Conservation (phyloP, 2,797 vertebrate species). For the Semotilus atromaculatus region DNA sequence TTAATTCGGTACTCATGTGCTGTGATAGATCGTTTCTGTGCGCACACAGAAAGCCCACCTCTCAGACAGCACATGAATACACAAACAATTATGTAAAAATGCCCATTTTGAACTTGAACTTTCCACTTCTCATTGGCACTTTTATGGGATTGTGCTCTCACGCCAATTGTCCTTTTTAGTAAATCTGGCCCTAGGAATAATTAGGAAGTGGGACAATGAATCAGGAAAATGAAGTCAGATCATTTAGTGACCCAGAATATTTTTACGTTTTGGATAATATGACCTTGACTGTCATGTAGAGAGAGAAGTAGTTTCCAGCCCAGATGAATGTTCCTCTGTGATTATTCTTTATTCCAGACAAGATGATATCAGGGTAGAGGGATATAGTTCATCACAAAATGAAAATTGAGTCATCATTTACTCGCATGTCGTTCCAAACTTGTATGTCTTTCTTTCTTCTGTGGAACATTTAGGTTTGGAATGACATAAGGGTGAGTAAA, state of each 20-base stretch:
- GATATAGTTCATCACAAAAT: not conserved
- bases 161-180: no score
- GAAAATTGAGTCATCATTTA: not conserved
- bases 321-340: not conserved
- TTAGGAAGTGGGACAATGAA: not conserved
- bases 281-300: not conserved
- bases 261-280: not conserved
- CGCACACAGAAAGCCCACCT: no score
- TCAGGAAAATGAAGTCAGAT: not conserved
- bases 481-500: not conserved
- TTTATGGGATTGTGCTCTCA: no score
- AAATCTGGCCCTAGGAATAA: not conserved
- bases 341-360: not conserved
- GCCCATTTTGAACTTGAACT: no score
- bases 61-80: no score
- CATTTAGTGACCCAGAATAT: not conserved
- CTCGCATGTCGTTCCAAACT: not conserved
- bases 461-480: not conserved
- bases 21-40: no score
- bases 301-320: not conserved
- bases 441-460: not conserved
- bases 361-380: no score
- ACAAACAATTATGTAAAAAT: no score
- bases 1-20: no score
- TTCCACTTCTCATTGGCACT: no score